Evolutionary conservation across 2,888 invertebrate species (phyloP).

Genomic region (Phaonia tiefii): DNA sequence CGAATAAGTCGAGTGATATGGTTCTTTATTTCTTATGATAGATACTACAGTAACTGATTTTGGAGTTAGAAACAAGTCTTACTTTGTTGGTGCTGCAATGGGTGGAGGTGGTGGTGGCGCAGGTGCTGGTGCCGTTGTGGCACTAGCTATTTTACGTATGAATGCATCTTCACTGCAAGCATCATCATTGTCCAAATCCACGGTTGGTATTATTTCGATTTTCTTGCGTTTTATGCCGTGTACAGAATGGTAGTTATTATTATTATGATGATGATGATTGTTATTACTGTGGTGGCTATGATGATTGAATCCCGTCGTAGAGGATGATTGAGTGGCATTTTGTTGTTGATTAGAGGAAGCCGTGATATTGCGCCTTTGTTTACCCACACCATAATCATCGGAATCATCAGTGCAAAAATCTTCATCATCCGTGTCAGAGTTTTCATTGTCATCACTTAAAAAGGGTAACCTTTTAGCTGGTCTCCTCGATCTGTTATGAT

Average conservation of each 20-base stretch:
- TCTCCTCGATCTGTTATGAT: constrained; percentile 72
- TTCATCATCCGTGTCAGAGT: constrained; percentile 71
- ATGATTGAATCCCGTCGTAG: constrained; percentile 47
- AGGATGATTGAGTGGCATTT: constrained; percentile 48
- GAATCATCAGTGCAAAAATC: constrained; percentile 72
- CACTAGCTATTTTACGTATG: constrained; percentile 78
- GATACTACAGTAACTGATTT: too few species aligned
- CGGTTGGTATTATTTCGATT: constrained; percentile 74
- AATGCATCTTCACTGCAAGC: constrained; percentile 81
- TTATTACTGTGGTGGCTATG: constrained; percentile 39
- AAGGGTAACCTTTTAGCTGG: constrained; percentile 72
- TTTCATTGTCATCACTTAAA: constrained; percentile 64
- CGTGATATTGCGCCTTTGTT: constrained; percentile 52
- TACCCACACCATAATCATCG: constrained; percentile 67
- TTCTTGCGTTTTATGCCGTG: constrained; percentile 75
- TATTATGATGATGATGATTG: constrained; percentile 57
- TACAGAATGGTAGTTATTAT: constrained; percentile 65
- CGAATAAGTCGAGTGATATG: not conserved
- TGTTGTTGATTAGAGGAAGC: constrained; percentile 57
- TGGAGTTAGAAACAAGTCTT: constrained; percentile 62
- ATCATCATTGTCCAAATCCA: constrained; percentile 80
- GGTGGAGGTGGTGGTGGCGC: constrained; percentile 2
- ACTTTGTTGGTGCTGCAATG: constrained; percentile 69
- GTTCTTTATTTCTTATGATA: not conserved
- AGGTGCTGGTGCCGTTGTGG: constrained; percentile 40